These are phyloP conservation scores for Himalopsyche tibetana DNA, from an alignment of 2,888 invertebrate genomes.

Conservation along the genomic window DNA sequence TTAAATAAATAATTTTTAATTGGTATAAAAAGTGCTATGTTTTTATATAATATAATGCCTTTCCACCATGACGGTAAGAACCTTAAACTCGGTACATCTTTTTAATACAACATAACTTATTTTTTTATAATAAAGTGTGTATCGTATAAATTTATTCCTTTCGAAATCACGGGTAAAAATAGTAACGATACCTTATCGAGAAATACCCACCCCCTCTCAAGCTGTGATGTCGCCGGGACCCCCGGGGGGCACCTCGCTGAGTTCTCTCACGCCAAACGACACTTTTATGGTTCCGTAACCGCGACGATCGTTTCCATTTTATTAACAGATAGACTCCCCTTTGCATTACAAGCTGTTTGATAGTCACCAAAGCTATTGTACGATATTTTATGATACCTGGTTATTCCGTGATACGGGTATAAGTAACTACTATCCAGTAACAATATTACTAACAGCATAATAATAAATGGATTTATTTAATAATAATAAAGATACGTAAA, in stretches of 20 bases:
- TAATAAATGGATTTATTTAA: no score
- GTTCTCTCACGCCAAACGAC: slow-evolving; percentile 54
- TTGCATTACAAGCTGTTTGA: background rate
- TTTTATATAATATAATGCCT: no score
- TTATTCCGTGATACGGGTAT: slow-evolving; percentile 8
- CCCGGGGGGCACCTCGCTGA: slow-evolving; percentile 41
- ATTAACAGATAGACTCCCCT: background rate
- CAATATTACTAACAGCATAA: no score
- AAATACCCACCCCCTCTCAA: slow-evolving; percentile 23
- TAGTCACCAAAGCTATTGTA: slow-evolving; percentile 16
- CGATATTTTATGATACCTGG: background rate
- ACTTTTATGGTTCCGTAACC: slow-evolving; percentile 46
- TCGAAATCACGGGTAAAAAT: background rate
- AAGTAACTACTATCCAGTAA: no score
- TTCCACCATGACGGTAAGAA: no score
- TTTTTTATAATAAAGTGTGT: no score
- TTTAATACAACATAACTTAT: no score
- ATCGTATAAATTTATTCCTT: background rate
- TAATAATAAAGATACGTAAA: no score
- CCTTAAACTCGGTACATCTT: no score
- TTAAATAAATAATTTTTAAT: no score
- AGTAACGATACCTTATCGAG: background rate
- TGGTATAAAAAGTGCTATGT: no score
- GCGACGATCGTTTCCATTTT: slow-evolving; percentile 15
- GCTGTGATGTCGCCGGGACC: slow-evolving; percentile 22